Base-by-base conservation (phyloP, 2,113 vertebrate species). In the Oncorhynchus tshawytscha region DNA sequence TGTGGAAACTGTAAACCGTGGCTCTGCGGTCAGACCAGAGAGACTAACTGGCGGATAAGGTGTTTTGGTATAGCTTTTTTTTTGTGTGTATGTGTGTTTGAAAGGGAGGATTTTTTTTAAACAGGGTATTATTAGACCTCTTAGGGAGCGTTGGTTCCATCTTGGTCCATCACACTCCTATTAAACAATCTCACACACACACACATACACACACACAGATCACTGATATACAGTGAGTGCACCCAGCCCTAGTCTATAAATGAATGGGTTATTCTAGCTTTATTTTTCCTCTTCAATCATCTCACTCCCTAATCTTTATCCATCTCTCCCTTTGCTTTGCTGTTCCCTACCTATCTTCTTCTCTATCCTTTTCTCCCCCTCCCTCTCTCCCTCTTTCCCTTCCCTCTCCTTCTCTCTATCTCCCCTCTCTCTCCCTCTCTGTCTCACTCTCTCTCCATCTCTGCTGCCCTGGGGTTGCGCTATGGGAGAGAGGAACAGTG, bases 1-100 rank as follows among this genome's bases (percentile, higher is more conserved):
- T 92, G 92, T 92, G 92, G 89, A 92, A 92, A 92, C 92, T 93
- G 91, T 92, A 91, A 92, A 92, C 90, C 85, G 88, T 91, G 91
- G 91, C 91, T 92, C 92, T 94, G 91, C 77, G 92, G 92, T 94
- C 92, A 93, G 91, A 88, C 88, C 88, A 84, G 91, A 92, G 93
- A 92, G 92, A 88, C 91, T 91, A 92, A 91, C 88, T 91, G 91
- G 89, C 87, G 86, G 91, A 92, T 92, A 90, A 92, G 91, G 90
- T 91, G 90, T 92, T 92, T 90, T 88, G 86, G 87, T 86, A 78
- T 11, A 71, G 69, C 9, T 78, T 78, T 13, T 60, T 65, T 45
- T 20, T 78, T 65, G 24, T 31, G 48, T 20, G 48, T 29, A 20
- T 11, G 57, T 39, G 31, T 68, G 27, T 68, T 13, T 39, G 16